Conservation (phyloP, 92 coral and sea anemone species). For the Porites evermanni region DNA sequence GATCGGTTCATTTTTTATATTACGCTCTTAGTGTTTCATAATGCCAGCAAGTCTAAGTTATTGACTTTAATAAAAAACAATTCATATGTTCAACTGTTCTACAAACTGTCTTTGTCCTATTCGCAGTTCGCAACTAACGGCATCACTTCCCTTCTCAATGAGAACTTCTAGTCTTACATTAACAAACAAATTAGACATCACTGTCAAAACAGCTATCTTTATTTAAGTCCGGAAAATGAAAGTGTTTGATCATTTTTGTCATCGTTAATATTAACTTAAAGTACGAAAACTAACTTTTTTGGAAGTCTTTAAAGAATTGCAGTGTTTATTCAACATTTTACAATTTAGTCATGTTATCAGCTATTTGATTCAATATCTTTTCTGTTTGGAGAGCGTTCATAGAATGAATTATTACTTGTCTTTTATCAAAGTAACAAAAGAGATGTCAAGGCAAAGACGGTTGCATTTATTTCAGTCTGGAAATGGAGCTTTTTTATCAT, state of each 20-base stretch:
- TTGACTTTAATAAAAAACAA: no score
- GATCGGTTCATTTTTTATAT: no score
- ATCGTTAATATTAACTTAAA: not conserved
- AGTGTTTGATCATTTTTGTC: not conserved
- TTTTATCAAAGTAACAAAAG: slow-evolving; percentile 12
- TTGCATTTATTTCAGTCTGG: not conserved
- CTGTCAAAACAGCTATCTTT: not conserved
- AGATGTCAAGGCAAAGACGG: slow-evolving; percentile 17
- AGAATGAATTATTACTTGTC: not conserved
- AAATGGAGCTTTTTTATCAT: no score
- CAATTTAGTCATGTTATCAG: slow-evolving; percentile 14
- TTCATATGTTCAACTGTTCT: no score
- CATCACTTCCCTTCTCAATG: no score
- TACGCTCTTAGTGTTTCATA: no score
- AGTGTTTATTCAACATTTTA: slow-evolving; percentile 1
- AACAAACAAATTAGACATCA: slow-evolving; percentile 11
- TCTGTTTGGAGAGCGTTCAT: slow-evolving; percentile 14
- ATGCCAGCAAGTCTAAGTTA: no score
- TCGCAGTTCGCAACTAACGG: no score
- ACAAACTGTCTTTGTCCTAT: no score
- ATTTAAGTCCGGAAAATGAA: slow-evolving; percentile 4
- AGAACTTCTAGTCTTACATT: no score
- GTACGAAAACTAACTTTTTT: slow-evolving; percentile 1
- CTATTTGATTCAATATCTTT: slow-evolving; percentile 9
- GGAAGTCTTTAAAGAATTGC: slow-evolving; percentile 3